Evolutionary conservation across 2,113 vertebrate genomes (phyloP).

Genomic region (Crotalus viridis): DNA sequence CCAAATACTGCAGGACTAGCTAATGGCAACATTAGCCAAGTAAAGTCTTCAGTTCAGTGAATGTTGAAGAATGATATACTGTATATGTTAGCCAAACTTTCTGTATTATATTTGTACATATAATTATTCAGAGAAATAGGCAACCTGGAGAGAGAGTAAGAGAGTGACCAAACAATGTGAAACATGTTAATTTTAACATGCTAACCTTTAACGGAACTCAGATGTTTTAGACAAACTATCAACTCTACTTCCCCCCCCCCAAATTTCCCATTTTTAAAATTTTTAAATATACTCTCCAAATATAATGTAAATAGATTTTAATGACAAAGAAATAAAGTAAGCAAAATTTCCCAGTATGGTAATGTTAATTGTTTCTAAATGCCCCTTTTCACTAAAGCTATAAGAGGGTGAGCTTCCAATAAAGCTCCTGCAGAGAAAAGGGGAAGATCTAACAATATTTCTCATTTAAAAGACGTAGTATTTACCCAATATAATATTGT

Average conservation of each 20-base stretch:
- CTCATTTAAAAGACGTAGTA: conserved; percentile 7
- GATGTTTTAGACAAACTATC: conserved; percentile 4
- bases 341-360: conserved; percentile 8
- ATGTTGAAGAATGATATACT: neutral
- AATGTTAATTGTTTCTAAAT: neutral
- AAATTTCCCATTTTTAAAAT: neutral
- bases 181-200: neutral
- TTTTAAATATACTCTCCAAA: conserved; percentile 25
- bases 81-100: neutral
- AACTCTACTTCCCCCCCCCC: neutral
- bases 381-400: neutral
- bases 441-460: neutral
- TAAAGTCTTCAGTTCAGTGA: neutral
- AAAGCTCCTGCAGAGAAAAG: neutral
- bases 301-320: neutral
- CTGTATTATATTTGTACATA: neutral
- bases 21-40: neutral
- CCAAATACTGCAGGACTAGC: neutral
- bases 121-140: neutral
- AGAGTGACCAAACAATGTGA: neutral
- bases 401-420: neutral
- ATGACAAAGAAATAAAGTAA: conserved; percentile 5
- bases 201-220: neutral
- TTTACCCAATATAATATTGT: neutral
- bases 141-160: neutral